A percentile compares a stretch with the other conserved stretches of the same genome.
These are phyloP conservation scores for Palythoa grandis DNA, from an alignment of 92 coral and sea anemone species.

Conservation along the genomic window DNA sequence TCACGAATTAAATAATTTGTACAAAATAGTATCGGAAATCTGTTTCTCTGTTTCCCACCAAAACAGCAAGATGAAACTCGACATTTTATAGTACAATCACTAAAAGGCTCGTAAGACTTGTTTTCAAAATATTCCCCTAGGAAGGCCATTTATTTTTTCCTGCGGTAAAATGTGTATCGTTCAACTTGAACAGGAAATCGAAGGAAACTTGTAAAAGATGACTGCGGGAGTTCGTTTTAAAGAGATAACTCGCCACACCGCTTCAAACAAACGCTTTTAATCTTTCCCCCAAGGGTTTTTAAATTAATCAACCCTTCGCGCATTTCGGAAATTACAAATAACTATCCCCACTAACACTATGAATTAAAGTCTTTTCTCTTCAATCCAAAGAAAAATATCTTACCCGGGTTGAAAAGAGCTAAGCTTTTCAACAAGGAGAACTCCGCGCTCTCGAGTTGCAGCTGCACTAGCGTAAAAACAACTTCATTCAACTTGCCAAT, in stretches of 20 bases:
- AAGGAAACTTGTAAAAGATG: conserved; percentile 19
- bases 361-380: background rate
- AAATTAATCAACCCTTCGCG: conserved; percentile 12
- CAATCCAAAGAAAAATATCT: conserved; percentile 6
- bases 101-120: conserved; percentile 2
- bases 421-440: conserved; percentile 88
- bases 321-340: conserved; percentile 35
- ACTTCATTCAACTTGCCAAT: conserved; percentile 95
- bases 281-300: conserved; percentile 26
- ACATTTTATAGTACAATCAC: background rate
- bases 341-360: background rate
- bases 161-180: conserved; percentile 11
- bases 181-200: conserved; percentile 45
- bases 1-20: background rate
- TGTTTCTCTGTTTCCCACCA: background rate
- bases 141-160: conserved; percentile 36
- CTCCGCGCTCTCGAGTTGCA: conserved; percentile 85
- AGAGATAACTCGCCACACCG: background rate
- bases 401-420: conserved; percentile 97
- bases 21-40: background rate
- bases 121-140: conserved; percentile 28
- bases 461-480: conserved; percentile 90
- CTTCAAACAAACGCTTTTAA: conserved; percentile 23
- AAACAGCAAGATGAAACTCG: background rate
- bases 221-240: conserved; percentile 41